A percentile compares a stretch with the other conserved stretches of the same genome.
phyloP scores from a whole-genome alignment of 1,140 invertebrate species.

The Drosophila micromelanica region DNA sequence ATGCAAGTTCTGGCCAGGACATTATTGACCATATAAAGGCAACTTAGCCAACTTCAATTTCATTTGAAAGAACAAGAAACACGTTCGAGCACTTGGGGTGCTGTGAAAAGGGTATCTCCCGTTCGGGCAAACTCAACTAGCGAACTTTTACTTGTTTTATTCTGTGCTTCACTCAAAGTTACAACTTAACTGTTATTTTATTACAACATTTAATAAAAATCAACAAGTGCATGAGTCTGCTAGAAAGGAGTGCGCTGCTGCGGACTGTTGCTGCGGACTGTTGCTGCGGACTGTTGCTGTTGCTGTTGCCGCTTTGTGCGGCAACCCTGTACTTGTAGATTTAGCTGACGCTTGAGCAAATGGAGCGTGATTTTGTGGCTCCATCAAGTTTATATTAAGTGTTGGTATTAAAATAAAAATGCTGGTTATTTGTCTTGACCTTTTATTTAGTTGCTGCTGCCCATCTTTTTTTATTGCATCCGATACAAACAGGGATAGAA shows the following conservation, averaged over 20 bases:
- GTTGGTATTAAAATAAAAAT: constrained; percentile 81
- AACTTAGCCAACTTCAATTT: no score
- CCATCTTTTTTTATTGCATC: constrained; percentile 55
- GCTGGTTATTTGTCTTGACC: constrained; percentile 78
- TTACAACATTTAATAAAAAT: constrained; percentile 84
- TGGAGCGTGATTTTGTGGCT: constrained; percentile 83
- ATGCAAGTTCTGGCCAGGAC: no score
- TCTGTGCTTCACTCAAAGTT: constrained; percentile 77
- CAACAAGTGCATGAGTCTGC: constrained; percentile 80
- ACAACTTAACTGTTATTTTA: constrained; percentile 84
- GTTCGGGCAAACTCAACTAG: neutral
- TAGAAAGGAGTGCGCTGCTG: constrained; percentile 57
- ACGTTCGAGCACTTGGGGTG: no score
- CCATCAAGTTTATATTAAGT: constrained; percentile 81
- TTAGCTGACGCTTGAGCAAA: constrained; percentile 64
- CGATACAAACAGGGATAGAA: constrained; percentile 37
- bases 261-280: no score
- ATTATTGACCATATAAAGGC: no score
- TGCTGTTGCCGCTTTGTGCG: constrained; percentile 14
- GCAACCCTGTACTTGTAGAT: constrained; percentile 23
- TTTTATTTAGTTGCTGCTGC: constrained; percentile 66
- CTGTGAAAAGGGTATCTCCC: neutral
- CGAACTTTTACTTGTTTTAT: constrained; percentile 53
- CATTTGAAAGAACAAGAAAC: no score
- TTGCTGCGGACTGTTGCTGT: constrained; percentile 12